Conservation (phyloP, 2,888 invertebrate genomes). For the Brenthis daphne region DNA sequence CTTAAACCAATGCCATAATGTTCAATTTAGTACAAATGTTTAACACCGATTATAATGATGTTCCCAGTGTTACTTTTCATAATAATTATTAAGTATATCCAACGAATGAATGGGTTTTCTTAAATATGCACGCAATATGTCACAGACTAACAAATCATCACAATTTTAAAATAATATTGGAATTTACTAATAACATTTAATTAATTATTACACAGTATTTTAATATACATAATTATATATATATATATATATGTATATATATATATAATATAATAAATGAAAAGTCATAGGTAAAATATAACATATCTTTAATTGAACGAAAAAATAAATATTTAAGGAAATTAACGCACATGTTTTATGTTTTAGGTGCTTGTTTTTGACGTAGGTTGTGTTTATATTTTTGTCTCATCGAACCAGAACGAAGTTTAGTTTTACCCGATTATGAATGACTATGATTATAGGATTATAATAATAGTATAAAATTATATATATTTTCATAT, state of each 20-base stretch:
- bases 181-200: background rate
- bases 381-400: constrained; percentile 55
- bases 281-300: background rate
- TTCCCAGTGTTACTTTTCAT: constrained; percentile 9
- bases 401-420: constrained; percentile 12
- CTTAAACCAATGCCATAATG: constrained; percentile 9
- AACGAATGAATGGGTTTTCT: background rate
- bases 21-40: constrained; percentile 19
- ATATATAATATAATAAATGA: too few species aligned
- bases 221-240: too few species aligned
- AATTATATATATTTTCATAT: too few species aligned
- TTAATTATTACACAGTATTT: too few species aligned
- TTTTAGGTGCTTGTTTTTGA: constrained; percentile 50
- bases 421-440: constrained; percentile 17
- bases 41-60: constrained; percentile 13
- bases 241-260: too few species aligned
- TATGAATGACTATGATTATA: constrained; percentile 2
- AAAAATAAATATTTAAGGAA: background rate
- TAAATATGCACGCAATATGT: background rate
- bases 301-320: background rate
- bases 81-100: background rate
- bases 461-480: too few species aligned
- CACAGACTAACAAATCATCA: constrained; percentile 2
- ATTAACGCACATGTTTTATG: constrained; percentile 36
- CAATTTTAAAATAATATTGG: background rate